phyloP scores from a whole-genome alignment of 2,113 vertebrate genomes.

The Pelusios castaneus region DNA sequence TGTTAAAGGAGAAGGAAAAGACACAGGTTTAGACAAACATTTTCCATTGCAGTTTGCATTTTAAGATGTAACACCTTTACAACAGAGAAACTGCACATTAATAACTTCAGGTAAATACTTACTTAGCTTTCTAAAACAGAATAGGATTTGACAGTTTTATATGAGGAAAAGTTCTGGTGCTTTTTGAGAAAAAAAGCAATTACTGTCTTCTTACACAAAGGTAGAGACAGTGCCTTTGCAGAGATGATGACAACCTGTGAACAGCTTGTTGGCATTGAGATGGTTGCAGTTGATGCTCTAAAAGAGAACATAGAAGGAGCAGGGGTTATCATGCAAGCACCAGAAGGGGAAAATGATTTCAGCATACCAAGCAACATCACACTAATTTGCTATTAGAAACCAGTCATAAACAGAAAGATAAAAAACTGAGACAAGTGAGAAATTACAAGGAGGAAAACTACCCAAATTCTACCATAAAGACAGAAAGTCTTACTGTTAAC shows the following conservation, averaged over 20 bases:
- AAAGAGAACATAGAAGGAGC: neutral
- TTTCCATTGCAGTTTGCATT: neutral
- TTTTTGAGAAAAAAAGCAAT: neutral
- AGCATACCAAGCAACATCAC: neutral
- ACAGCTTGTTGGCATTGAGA: neutral
- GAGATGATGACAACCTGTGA: neutral
- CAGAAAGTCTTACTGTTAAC: too few species aligned
- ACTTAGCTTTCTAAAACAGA: neutral
- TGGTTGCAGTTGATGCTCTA: neutral
- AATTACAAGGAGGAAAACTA: too few species aligned
- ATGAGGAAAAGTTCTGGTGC: neutral
- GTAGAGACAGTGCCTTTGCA: neutral
- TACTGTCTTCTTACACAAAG: neutral
- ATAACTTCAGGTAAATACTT: too few species aligned
- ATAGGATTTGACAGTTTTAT: too few species aligned
- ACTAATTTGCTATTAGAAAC: neutral
- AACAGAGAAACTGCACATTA: too few species aligned
- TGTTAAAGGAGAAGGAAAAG: neutral
- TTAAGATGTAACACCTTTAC: neutral
- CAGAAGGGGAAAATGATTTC: neutral
- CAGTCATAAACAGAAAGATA: too few species aligned
- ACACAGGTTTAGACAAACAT: neutral
- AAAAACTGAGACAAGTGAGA: too few species aligned
- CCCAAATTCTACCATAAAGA: too few species aligned
- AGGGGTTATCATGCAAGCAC: neutral